Evolutionary conservation across 2,888 invertebrate species (phyloP).

Genomic region (Drosophila siamana): DNA sequence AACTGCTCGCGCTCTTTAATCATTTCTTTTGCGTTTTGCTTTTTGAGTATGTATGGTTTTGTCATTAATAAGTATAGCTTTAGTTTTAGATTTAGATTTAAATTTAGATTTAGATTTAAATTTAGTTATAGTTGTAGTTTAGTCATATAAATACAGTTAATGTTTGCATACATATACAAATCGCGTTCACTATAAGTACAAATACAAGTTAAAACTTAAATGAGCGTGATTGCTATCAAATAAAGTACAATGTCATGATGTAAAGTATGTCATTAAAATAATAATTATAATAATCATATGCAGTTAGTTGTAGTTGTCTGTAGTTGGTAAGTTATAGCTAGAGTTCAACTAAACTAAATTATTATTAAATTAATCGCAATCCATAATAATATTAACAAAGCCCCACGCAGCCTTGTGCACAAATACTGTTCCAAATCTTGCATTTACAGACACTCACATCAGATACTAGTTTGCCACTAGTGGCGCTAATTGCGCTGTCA

Average conservation of each 20-base stretch:
- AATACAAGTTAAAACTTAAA: conserved; percentile 76
- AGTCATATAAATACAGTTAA: conserved; percentile 59
- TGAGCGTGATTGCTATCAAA: conserved; percentile 59
- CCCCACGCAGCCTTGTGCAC: conserved; percentile 67
- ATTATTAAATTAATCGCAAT: conserved; percentile 33
- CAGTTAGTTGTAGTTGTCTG: conserved; percentile 23
- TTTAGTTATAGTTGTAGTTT: conserved; percentile 26
- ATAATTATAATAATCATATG: conserved; percentile 1
- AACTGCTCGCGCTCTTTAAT: not conserved
- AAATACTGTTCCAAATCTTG: conserved; percentile 57
- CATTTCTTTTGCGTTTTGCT: not conserved
- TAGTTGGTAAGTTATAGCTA: conserved; percentile 41
- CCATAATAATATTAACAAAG: conserved; percentile 49
- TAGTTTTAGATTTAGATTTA: conserved; percentile 30
- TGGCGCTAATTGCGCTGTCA: conserved; percentile 21
- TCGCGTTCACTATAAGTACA: conserved; percentile 64
- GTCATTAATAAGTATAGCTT: not conserved
- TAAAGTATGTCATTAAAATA: conserved; percentile 30
- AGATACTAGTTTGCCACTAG: not conserved
- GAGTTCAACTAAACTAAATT: conserved; percentile 25
- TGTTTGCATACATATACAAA: conserved; percentile 42
- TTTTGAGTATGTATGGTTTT: conserved; percentile 57
- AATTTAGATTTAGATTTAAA: conserved; percentile 23
- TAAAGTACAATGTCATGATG: conserved; percentile 47
- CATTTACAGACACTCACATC: conserved; percentile 26